Conservation (phyloP, 1,140 invertebrate species). For the Popillia japonica region DNA sequence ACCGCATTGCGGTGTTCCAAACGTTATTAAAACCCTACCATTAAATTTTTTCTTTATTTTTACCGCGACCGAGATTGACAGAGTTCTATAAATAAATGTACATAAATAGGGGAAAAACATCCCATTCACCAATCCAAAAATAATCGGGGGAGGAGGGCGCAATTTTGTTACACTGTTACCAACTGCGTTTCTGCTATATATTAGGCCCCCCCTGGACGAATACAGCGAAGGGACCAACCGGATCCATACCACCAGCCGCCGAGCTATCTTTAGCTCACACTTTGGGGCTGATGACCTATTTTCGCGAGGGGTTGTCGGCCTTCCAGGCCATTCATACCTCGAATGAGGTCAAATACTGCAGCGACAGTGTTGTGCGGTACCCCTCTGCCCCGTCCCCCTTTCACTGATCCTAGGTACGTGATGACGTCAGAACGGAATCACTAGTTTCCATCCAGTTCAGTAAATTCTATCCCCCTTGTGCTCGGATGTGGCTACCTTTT, state of each 20-base stretch:
- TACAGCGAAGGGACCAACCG: background rate
- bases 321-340: constrained; percentile 56
- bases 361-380: background rate
- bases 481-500: background rate
- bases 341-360: constrained; percentile 53
- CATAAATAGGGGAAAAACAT: background rate
- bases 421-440: constrained; percentile 31
- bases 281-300: constrained; percentile 48
- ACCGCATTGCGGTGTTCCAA: background rate
- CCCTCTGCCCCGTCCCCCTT: background rate
- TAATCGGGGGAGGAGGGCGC: background rate
- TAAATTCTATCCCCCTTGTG: background rate
- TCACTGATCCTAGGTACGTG: constrained; percentile 29
- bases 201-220: background rate
- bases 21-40: background rate
- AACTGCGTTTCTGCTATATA: background rate
- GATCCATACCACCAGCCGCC: constrained; percentile 33
- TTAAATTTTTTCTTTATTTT: background rate
- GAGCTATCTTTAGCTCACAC: constrained; percentile 36
- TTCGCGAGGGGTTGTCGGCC: constrained; percentile 54
- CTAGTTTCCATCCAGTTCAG: constrained; percentile 16
- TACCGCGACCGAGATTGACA: background rate
- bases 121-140: constrained; percentile 25
- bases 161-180: background rate
- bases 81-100: constrained; percentile 18